Evolutionary conservation across 2,113 vertebrate genomes (phyloP), one percentile per base, ranked within the genome.

Genomic region (Tiliqua scincoides): DNA sequence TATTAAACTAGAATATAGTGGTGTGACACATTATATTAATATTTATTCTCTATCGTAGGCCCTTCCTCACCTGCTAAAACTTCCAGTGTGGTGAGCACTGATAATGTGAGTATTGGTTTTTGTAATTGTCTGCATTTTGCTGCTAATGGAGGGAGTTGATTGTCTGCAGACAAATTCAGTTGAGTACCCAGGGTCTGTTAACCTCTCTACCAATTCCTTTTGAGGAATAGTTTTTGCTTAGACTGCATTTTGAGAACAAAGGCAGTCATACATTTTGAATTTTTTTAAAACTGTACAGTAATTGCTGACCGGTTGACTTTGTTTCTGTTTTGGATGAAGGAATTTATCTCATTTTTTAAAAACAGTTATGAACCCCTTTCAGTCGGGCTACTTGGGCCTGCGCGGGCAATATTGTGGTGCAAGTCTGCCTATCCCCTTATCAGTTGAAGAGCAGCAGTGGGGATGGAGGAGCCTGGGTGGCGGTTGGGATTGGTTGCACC

Each of bases 31-130:
- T 65, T 65, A 65, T 86, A 86, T 86, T 81, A 74, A 86, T 37
- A 40, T 91, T 87, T 94, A 20, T 96, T 94, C 93, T 91, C 75
- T 89, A 35, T 86, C 74, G 89, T 96, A 99, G 99, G 98, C 96
- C 98, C 98, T 85, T 97, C 98, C 3, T 99, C 99, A 92, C 99
- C 99, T 88, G 97, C 98, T 91, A 99, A 99, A 97, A 96, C 97
- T n/a, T 89, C 97, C 70, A 99, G 98, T 97, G 97, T 97, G 87
- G 98, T 99, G 95, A 99, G 98, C 98, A 96, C 85, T n/a, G 52
- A 30, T 76, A 88, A 43, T 23, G 17, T 79, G 52, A 67, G 75
- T 88, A 73, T 59, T 74, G 20, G 61, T 76, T 76, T n/a, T 37
- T 86, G n/a, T 27, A 74, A 30, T 70, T 87, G 80, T 65, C 40